phyloP scores from a whole-genome alignment of 2,888 invertebrate species.

The Phytoseiulus persimilis region DNA sequence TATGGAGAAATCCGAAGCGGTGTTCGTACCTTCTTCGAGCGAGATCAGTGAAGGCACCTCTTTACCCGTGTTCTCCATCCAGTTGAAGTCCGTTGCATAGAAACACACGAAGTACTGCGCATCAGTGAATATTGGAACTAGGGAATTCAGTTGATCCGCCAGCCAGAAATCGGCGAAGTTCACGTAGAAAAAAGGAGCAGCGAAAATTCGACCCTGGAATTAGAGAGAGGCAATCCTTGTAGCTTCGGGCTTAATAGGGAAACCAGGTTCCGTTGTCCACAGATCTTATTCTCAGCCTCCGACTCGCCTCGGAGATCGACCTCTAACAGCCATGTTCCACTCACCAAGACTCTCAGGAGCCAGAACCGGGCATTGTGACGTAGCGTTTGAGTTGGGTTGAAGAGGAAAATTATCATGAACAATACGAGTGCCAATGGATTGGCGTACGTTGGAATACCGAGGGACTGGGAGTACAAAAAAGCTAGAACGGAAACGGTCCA shows the following conservation, averaged over 20 bases:
- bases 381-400: slow-evolving; percentile 86
- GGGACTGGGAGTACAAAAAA: slow-evolving; percentile 68
- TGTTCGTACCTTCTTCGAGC: slow-evolving; percentile 35
- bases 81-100: slow-evolving; percentile 58
- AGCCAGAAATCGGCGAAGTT: slow-evolving; percentile 98
- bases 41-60: slow-evolving; percentile 36
- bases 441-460: slow-evolving; percentile 82
- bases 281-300: not conserved
- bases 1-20: not conserved
- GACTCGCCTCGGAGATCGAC: not conserved
- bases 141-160: slow-evolving; percentile 91
- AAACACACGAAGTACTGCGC: slow-evolving; percentile 88
- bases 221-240: slow-evolving; percentile 24
- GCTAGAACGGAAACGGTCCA: slow-evolving; percentile 84
- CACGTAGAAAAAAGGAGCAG: slow-evolving; percentile 86
- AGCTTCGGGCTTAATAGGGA: too few relatives aligned
- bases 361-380: slow-evolving; percentile 88
- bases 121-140: slow-evolving; percentile 79
- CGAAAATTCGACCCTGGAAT: slow-evolving; percentile 66
- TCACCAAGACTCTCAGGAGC: slow-evolving; percentile 73
- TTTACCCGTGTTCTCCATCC: slow-evolving; percentile 45
- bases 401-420: slow-evolving; percentile 68
- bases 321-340: slow-evolving; percentile 43
- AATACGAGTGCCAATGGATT: slow-evolving; percentile 74
- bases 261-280: not conserved